Conservation (phyloP, 2,888 invertebrate species). For the Cosmia trapezina region DNA sequence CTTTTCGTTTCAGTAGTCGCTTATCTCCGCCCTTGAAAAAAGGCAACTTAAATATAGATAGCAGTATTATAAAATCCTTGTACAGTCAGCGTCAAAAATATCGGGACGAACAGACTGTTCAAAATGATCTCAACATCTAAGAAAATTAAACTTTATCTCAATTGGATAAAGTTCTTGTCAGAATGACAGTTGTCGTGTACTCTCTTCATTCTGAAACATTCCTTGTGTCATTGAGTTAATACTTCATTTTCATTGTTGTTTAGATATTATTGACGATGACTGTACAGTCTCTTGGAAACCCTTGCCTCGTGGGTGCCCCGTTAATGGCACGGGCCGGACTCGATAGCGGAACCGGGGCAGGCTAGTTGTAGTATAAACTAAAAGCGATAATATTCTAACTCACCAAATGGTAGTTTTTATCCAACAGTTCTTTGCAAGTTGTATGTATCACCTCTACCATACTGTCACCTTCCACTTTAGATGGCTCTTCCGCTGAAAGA, state of each 20-base stretch:
- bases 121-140: too few relatives aligned
- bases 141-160: too few relatives aligned
- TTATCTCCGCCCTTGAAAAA: background rate
- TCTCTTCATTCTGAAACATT: too few relatives aligned
- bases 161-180: too few relatives aligned
- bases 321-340: background rate
- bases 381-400: conserved; percentile 50
- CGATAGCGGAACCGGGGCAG: background rate
- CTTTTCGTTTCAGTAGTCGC: background rate
- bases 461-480: conserved; percentile 24
- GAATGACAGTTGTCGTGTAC: too few relatives aligned
- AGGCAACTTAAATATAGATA: background rate
- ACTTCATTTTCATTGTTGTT: too few relatives aligned
- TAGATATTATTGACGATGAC: too few relatives aligned
- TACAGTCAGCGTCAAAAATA: too few relatives aligned
- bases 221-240: too few relatives aligned
- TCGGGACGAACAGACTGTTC: too few relatives aligned
- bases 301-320: background rate
- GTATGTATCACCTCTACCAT: conserved; percentile 59
- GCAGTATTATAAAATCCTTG: background rate
- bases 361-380: background rate
- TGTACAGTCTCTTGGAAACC: background rate
- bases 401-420: conserved; percentile 74
- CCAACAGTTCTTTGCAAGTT: conserved; percentile 68
- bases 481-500: conserved; percentile 41